Percentiles rank a stretch among this genome's conserved stretches.
These are phyloP conservation scores for Diorhabda carinulata DNA, from an alignment of 1,140 invertebrate genomes.

Conservation along the genomic window DNA sequence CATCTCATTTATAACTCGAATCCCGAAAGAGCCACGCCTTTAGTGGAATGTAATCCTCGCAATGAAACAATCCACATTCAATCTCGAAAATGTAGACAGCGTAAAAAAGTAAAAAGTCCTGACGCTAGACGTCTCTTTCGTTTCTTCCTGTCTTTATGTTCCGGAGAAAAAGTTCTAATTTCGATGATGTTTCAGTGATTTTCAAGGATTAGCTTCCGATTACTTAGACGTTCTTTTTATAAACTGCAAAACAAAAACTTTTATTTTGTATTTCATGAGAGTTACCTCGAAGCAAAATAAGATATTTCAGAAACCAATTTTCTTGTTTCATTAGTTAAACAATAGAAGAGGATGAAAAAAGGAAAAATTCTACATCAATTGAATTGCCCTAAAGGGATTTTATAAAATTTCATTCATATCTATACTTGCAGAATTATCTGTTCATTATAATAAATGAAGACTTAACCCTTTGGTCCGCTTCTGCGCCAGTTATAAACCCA, in stretches of 20 bases:
- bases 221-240: neutral
- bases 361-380: too few species aligned
- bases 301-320: too few species aligned
- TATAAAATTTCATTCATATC: too few species aligned
- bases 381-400: too few species aligned
- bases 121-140: conserved; percentile 3
- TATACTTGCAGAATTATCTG: too few species aligned
- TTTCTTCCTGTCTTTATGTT: conserved; percentile 5
- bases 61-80: conserved; percentile 8
- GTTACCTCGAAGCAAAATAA: too few species aligned
- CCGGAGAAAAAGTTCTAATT: neutral
- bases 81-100: conserved; percentile 6
- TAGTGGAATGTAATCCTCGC: conserved; percentile 3
- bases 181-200: conserved; percentile 2
- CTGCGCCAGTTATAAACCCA: too few species aligned
- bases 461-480: too few species aligned
- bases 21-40: neutral
- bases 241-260: neutral
- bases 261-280: neutral
- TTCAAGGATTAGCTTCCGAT: conserved; percentile 2
- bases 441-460: too few species aligned
- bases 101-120: neutral
- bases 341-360: too few species aligned
- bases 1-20: conserved; percentile 8
- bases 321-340: too few species aligned